Percentiles rank a stretch among this genome's conserved stretches.
Conservation (phyloP, 2,888 invertebrate genomes). For the Drosophila cognata region DNA sequence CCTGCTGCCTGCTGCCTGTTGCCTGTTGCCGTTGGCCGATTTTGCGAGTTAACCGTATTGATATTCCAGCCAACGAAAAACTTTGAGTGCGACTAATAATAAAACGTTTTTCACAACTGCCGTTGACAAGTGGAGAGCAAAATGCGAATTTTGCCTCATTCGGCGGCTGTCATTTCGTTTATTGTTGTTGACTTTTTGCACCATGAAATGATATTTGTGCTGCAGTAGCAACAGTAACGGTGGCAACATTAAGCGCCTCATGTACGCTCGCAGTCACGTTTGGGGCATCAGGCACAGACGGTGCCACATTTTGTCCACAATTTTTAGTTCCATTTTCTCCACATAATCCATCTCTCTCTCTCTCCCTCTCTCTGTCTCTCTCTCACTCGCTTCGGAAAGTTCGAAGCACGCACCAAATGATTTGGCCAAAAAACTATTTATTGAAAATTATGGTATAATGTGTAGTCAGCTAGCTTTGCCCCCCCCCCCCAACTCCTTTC, state of each 20-base stretch:
- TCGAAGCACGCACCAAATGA: slow-evolving; percentile 66
- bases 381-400: slow-evolving; percentile 22
- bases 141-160: slow-evolving; percentile 22
- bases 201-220: slow-evolving; percentile 42
- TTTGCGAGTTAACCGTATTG: slow-evolving; percentile 13
- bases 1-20: background rate
- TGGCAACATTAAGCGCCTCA: slow-evolving; percentile 46
- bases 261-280: slow-evolving; percentile 65
- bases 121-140: slow-evolving; percentile 55
- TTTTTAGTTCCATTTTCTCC: background rate
- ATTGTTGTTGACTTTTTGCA: slow-evolving; percentile 68
- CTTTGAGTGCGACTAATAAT: slow-evolving; percentile 54
- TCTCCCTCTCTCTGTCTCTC: background rate
- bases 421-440: slow-evolving; percentile 72
- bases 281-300: slow-evolving; percentile 73
- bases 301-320: slow-evolving; percentile 50
- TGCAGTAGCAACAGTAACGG: slow-evolving; percentile 3
- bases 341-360: background rate
- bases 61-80: slow-evolving; percentile 15
- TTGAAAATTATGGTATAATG: slow-evolving; percentile 76
- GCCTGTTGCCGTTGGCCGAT: slow-evolving; percentile 1
- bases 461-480: slow-evolving; percentile 37
- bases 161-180: slow-evolving; percentile 58
- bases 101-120: slow-evolving; percentile 61
- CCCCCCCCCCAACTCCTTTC: background rate